Evolutionary conservation across 2,113 vertebrate genomes (phyloP).

Genomic region (Natator depressus): DNA sequence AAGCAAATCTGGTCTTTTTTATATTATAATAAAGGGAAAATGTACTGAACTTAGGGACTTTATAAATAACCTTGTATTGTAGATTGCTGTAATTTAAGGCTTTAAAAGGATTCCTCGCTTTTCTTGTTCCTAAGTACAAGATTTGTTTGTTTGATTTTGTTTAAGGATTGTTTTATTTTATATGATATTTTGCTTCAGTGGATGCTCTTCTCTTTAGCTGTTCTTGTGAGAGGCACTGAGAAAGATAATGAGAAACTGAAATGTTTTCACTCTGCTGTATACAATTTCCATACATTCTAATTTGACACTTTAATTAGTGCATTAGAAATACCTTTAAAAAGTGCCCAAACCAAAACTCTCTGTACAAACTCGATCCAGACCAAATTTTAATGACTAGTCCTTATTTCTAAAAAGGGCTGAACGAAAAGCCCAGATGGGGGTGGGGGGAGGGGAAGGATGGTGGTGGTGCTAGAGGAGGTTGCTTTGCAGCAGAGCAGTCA

Average conservation of each 20-base stretch:
- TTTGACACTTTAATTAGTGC: background rate
- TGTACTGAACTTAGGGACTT: background rate
- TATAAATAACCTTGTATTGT: background rate
- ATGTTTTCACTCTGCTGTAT: background rate
- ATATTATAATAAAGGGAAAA: constrained; percentile 3
- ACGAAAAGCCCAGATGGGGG: background rate
- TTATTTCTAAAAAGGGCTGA: background rate
- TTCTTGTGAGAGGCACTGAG: background rate
- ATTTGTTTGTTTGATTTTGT: background rate
- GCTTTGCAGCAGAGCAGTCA: constrained; percentile 3
- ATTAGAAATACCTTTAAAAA: background rate
- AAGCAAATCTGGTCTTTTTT: constrained; percentile 20
- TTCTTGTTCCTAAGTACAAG: background rate
- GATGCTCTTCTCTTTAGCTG: background rate
- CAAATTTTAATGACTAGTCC: background rate
- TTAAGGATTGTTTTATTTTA: background rate
- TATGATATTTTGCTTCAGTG: background rate
- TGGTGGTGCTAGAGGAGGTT: background rate
- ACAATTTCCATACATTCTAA: background rate
- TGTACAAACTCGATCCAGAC: background rate
- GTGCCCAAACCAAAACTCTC: background rate
- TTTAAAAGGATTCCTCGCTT: constrained; percentile 10
- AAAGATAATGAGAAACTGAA: background rate
- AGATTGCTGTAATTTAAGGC: background rate
- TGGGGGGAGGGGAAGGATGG: background rate